Conservation (phyloP, 2,797 vertebrate species). For the Crossoptilon crossoptilon region DNA sequence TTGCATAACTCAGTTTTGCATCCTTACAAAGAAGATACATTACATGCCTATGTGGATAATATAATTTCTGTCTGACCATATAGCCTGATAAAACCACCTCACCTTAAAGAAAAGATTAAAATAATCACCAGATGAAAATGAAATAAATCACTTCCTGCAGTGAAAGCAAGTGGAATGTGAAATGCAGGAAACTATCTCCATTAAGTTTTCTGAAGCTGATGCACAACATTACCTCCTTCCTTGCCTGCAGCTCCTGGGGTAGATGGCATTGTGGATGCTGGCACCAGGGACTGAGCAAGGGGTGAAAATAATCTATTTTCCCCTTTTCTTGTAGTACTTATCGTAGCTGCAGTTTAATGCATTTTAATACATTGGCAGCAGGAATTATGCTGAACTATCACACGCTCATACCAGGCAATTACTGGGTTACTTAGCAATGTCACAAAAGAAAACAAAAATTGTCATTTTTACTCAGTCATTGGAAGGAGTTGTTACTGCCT, state of each 20-base stretch:
- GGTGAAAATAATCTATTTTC: background rate
- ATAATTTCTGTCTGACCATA: background rate
- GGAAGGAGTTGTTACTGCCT: background rate
- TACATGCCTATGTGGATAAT: background rate
- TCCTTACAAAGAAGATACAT: background rate
- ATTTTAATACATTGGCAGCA: background rate
- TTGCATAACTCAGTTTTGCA: background rate
- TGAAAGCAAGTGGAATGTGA: background rate
- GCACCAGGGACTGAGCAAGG: background rate
- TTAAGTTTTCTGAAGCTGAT: background rate
- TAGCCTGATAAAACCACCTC: background rate
- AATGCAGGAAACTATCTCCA: background rate
- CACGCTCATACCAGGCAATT: background rate
- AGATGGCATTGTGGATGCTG: background rate
- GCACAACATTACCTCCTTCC: background rate
- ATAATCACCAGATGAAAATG: background rate
- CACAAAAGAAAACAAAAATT: conserved; percentile 3
- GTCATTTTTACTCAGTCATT: conserved; percentile 3
- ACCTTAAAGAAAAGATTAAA: background rate
- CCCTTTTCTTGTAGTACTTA: background rate
- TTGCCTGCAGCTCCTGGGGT: background rate
- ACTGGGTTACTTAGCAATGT: conserved; percentile 28
- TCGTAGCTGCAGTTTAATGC: background rate
- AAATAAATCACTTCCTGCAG: background rate
- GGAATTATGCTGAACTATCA: background rate